phyloP scores from a whole-genome alignment of 1,140 invertebrate genomes.

The Brachystomella parvula region DNA sequence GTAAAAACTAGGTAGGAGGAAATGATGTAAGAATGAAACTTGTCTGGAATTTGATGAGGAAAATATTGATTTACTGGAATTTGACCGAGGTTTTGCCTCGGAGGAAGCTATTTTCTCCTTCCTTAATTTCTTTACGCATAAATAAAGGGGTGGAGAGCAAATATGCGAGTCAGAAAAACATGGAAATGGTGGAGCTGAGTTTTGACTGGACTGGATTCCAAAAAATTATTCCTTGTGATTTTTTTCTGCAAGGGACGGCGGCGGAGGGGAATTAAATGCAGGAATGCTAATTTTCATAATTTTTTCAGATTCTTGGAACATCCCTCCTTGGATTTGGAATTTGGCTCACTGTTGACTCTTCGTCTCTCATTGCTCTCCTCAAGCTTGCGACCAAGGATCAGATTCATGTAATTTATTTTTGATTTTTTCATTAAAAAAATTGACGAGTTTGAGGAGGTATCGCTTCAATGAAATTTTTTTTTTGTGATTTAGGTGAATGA shows the following conservation, averaged over 20 bases:
- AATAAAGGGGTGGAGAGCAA: no score
- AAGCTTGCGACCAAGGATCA: constrained; percentile 51
- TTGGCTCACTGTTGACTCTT: constrained; percentile 63
- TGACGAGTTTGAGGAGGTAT: neutral
- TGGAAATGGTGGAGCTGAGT: neutral
- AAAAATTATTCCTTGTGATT: neutral
- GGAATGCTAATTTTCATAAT: neutral
- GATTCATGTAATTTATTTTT: constrained; percentile 47
- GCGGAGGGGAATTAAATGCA: neutral
- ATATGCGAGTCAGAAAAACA: neutral
- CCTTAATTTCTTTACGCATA: no score
- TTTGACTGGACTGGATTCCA: neutral
- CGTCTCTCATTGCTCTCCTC: constrained; percentile 56
- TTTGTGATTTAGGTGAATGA: constrained; percentile 25
- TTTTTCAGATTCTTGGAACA: constrained; percentile 60
- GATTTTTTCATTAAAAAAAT: neutral
- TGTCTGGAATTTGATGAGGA: no score
- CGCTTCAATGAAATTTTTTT: neutral
- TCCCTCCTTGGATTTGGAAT: constrained; percentile 63
- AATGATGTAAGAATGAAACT: no score
- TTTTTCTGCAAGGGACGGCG: neutral
- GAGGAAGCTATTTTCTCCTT: no score
- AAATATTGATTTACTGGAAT: no score
- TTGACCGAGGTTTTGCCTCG: no score
- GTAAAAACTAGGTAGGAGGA: no score